Evolutionary conservation across 2,797 vertebrate species (phyloP).

Genomic region (Nannoperca obscura): DNA sequence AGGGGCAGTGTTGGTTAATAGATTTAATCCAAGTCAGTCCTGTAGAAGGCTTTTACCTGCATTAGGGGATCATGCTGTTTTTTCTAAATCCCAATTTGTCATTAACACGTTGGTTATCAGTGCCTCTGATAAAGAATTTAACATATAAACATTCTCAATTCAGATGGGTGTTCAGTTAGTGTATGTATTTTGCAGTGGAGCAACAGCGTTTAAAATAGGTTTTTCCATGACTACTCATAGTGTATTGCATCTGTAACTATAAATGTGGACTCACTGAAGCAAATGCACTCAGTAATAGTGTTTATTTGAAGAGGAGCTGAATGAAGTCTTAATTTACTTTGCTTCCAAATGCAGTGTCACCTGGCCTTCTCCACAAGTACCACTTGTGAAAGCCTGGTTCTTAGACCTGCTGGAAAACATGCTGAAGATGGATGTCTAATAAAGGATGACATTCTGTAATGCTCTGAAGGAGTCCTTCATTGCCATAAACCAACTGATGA

Average conservation of each 20-base stretch:
- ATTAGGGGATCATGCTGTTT: neutral
- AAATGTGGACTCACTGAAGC: slow-evolving; percentile 7
- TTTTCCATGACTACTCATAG: neutral
- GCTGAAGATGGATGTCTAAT: slow-evolving; percentile 14
- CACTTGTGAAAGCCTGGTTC: slow-evolving; percentile 10
- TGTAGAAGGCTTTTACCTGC: neutral
- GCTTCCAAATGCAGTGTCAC: slow-evolving; percentile 1
- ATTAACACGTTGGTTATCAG: neutral
- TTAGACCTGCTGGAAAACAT: slow-evolving; percentile 15
- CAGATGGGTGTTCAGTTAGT: neutral
- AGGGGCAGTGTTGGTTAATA: slow-evolving; percentile 57
- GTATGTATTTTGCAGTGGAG: neutral
- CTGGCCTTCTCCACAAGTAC: slow-evolving; percentile 8
- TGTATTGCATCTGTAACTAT: neutral
- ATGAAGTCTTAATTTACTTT: slow-evolving; percentile 24
- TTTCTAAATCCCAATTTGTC: neutral
- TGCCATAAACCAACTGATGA: neutral
- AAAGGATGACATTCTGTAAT: slow-evolving; percentile 3
- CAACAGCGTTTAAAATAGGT: neutral
- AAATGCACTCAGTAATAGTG: slow-evolving; percentile 14
- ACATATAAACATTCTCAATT: neutral
- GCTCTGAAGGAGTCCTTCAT: neutral
- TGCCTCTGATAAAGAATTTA: neutral
- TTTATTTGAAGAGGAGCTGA: slow-evolving; percentile 29
- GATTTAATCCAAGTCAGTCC: neutral